Percentiles rank a stretch among this genome's conserved stretches.
Conservation (phyloP, 2,113 vertebrate genomes). For the Scomber colias region DNA sequence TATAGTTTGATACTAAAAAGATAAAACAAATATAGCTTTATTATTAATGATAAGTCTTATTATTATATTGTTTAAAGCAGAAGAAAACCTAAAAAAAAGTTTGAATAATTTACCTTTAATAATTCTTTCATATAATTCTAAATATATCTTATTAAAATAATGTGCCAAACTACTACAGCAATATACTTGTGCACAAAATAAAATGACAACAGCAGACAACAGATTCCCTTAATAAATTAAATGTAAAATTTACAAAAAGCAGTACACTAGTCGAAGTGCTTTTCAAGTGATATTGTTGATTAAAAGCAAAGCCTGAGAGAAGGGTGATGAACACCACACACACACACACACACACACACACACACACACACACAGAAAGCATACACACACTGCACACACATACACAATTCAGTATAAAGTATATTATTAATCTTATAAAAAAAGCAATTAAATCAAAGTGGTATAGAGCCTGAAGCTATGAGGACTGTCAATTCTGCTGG, state of each 20-base stretch:
- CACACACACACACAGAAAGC: conserved; percentile 21
- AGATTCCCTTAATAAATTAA: conserved; percentile 57
- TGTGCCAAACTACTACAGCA: conserved; percentile 31
- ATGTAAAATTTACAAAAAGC: conserved; percentile 57
- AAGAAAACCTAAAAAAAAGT: not conserved
- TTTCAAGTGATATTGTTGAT: conserved; percentile 78
- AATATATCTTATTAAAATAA: conserved; percentile 38
- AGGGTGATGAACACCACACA: conserved; percentile 29
- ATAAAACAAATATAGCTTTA: not conserved
- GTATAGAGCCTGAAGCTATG: conserved; percentile 82
- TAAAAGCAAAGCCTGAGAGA: conserved; percentile 74
- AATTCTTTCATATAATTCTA: not conserved
- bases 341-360: conserved; percentile 34
- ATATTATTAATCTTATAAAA: conserved; percentile 83
- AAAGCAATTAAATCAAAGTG: conserved; percentile 85
- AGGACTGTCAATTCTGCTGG: conserved; percentile 82
- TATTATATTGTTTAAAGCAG: not conserved
- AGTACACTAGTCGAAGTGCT: conserved; percentile 52
- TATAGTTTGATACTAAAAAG: not conserved
- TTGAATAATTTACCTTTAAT: not conserved
- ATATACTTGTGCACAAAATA: conserved; percentile 38
- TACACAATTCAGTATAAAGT: conserved; percentile 70
- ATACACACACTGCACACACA: conserved; percentile 26
- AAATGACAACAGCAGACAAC: conserved; percentile 21
- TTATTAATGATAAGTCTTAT: not conserved